A percentile compares a stretch with the other conserved stretches of the same genome.
These are phyloP conservation scores for Peromyscus maniculatus DNA, from an alignment of 2,113 vertebrate species.

Conservation along the genomic window DNA sequence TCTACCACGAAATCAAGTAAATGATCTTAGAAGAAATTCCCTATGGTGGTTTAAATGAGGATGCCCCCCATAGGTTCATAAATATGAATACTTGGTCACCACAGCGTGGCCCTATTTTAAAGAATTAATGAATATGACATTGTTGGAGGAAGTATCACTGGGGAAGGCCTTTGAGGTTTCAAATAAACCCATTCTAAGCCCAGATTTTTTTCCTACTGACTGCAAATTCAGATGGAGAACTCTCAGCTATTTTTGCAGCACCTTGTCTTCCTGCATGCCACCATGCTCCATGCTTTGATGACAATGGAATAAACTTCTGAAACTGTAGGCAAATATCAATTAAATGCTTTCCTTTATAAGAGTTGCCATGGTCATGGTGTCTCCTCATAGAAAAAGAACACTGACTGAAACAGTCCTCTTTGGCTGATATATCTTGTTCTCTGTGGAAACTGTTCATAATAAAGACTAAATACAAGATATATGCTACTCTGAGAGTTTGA, in stretches of 20 bases:
- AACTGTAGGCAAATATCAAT: not conserved
- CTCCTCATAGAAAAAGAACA: not conserved
- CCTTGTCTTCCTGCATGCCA: not conserved
- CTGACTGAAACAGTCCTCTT: not conserved
- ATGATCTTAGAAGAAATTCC: not conserved
- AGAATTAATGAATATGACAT: not conserved
- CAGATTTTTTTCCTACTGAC: fast-evolving
- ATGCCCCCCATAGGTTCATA: not conserved
- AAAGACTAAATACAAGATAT: not conserved
- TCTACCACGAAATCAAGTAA: too few relatives aligned
- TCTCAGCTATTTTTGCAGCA: not conserved
- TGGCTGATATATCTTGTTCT: not conserved
- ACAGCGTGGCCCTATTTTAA: not conserved
- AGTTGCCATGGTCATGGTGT: not conserved
- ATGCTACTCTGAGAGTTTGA: not conserved
- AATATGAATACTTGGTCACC: not conserved
- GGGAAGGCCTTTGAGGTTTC: not conserved
- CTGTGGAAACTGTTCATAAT: not conserved
- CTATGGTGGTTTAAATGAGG: not conserved
- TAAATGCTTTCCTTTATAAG: not conserved
- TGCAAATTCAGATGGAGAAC: not conserved
- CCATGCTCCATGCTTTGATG: not conserved
- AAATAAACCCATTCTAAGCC: not conserved
- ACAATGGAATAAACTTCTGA: not conserved
- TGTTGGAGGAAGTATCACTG: not conserved